A percentile compares a stretch with the other conserved stretches of the same genome.
Evolutionary conservation across 1,140 invertebrate genomes (phyloP).

Genomic region (Drosophila equinoxialis): DNA sequence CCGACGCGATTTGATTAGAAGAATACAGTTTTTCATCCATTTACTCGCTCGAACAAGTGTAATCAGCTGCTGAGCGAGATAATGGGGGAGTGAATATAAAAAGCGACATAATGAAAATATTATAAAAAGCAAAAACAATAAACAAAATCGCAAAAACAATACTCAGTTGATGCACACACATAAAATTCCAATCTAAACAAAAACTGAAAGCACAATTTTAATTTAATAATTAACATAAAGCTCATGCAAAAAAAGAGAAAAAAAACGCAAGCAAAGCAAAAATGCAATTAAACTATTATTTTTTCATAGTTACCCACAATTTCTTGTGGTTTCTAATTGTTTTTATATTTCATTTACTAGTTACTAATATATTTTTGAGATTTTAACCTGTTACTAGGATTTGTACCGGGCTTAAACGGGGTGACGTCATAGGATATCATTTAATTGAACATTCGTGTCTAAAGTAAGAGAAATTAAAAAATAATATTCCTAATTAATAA

Average conservation of each 20-base stretch:
- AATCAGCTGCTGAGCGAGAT: conserved; percentile 42
- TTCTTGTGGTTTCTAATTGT: conserved; percentile 26
- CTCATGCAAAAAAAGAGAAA: conserved; percentile 17
- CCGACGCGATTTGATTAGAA: conserved; percentile 44
- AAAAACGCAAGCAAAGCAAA: conserved; percentile 27
- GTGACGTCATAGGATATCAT: conserved; percentile 1
- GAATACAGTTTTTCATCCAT: neutral
- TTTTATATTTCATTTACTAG: no score
- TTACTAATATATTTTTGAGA: conserved; percentile 7
- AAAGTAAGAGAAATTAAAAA: conserved; percentile 5
- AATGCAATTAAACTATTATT: conserved; percentile 51
- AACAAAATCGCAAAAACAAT: conserved; percentile 29
- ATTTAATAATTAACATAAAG: conserved; percentile 50
- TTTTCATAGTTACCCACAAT: conserved; percentile 18
- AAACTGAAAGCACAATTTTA: conserved; percentile 33
- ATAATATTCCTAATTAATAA: conserved; percentile 5
- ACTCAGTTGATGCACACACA: conserved; percentile 1
- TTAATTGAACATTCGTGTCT: conserved; percentile 5
- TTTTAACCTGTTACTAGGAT: neutral
- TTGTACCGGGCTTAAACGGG: neutral
- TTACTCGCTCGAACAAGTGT: conserved; percentile 31
- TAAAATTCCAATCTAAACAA: neutral
- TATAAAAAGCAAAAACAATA: conserved; percentile 35
- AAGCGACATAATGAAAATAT: conserved; percentile 49
- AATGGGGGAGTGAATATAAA: conserved; percentile 40